Base-by-base conservation (phyloP, 1,140 invertebrate genomes). In the Rhopalosiphum padi region DNA sequence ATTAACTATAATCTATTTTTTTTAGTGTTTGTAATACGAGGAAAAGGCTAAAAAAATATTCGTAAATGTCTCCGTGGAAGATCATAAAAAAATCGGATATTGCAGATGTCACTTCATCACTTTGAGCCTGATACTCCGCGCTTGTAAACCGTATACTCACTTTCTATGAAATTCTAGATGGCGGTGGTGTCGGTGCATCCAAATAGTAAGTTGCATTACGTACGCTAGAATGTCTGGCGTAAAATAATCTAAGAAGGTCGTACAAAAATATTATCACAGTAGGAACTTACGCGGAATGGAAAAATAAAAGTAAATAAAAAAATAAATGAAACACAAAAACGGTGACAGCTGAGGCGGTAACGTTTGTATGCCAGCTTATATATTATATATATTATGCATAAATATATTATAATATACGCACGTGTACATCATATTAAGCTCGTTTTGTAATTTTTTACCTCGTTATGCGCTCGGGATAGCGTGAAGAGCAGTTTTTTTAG, bases 371-470 rank as follows among this genome's bases (percentile, higher is more conserved):
- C 30, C 55, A 60, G 25, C 30, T 30, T 11, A 30, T 53, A 53
- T 53, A 53, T 23, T 23, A 53, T 53, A 23, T 53, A 53, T 60
- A 30, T 25, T 60, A 30, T 60, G 60, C 60, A n/a, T 77, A 77
- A 77, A 77, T n/a, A n/a, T 77, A 77, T 77, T 77, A 77, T 77
- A 77, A 77, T 85, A 85, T 43, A 85, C 83, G 37, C 83, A 3
- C 37, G 83, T 41, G 9, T 41, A 41, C 60, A 41, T 23, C 23
- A 85, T 85, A 41, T 43, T 85, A 85, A 41, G 41, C 83, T 85
- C 37, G 83, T 41, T 85, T 77, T 85, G 22, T 41, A 41, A 43
- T n/a, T 53, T 51, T 89, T 53, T 89, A 89, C 87, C 48, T 51
- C 48, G 46, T 53, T 89, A 53, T 35, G 48, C 87, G 48, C 30